Percentiles rank a stretch among this genome's conserved stretches.
These are phyloP conservation scores for Leucozona laternaria DNA, from an alignment of 2,888 invertebrate species.

Conservation along the genomic window DNA sequence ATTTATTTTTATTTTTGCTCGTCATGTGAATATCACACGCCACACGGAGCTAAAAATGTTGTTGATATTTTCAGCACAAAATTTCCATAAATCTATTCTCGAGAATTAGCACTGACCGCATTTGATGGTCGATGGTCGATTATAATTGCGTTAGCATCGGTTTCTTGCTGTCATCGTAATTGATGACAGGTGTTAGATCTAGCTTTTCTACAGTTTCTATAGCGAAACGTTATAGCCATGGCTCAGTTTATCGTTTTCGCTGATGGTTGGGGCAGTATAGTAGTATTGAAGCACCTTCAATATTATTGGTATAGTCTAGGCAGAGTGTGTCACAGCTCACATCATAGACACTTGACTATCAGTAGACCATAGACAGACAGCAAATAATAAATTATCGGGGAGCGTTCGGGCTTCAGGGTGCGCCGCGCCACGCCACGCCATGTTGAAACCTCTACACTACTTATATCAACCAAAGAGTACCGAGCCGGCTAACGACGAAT, in stretches of 20 bases:
- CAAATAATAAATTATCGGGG: conserved; percentile 63
- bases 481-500: neutral
- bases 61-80: conserved; percentile 18
- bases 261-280: neutral
- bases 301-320: neutral
- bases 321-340: conserved; percentile 23
- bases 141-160: conserved; percentile 49
- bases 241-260: conserved; percentile 22
- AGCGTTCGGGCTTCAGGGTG: neutral
- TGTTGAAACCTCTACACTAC: neutral
- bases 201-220: conserved; percentile 30
- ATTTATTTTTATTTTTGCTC: neutral
- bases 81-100: conserved; percentile 34
- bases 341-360: conserved; percentile 38
- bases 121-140: conserved; percentile 48
- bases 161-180: neutral
- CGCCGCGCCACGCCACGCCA: no score
- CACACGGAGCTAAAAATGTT: neutral
- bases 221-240: conserved; percentile 16
- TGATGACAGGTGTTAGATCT: conserved; percentile 55
- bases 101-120: conserved; percentile 52
- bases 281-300: conserved; percentile 22
- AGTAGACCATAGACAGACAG: conserved; percentile 62
- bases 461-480: neutral
- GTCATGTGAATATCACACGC: neutral